Base-by-base conservation (phyloP, 2,888 invertebrate genomes). In the Caenorhabditis sp. region DNA sequence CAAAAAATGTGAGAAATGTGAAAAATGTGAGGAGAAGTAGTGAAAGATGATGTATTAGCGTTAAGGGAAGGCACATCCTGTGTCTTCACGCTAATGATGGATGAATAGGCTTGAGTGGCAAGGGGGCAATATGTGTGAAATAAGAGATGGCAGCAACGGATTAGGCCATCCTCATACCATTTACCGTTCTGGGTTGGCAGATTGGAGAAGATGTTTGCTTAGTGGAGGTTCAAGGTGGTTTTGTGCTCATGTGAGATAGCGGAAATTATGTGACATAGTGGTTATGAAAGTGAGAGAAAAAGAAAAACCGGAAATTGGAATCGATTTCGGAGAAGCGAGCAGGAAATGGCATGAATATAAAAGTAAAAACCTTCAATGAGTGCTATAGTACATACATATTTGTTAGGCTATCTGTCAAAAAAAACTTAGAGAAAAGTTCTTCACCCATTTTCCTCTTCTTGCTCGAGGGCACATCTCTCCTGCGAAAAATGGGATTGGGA, bases 71-170 rank as follows among this genome's bases (percentile, higher is more conserved):
- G 44, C n/a, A 47, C 67, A 11, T 65, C 65, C 58, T 65, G 76
- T 58, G 76, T 61, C 76, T 67, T 76, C 76, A 61, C 61, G 51
- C 76, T 76, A 76, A 76, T 76, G 76, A 76, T 67, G 67, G 76
- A 76, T 76, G 76, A 18, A 40, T 40, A 13, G 40, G 67, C 65
- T 67, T 76, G 67, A 74, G 71, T 65, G 74, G 74, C 51, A n/a
- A 32, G 44, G 24, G 22, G 65, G 58, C 55, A 64, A 35, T 62
- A 67, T 51, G 76, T 76, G 76, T 53, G 76, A 76, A 76, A 69
- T 68, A 68, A 55, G 68, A 68, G 62, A 61, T 61, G 68, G 61
- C 60, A 44, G 67, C 5, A n/a, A 13, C 1, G 35, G 61, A 62
- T 22, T 22, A 20, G 18, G 1, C 26, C 18, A 35, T 56, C 15